Conservation (phyloP, 2,113 vertebrate genomes). For the Axis porcinus region DNA sequence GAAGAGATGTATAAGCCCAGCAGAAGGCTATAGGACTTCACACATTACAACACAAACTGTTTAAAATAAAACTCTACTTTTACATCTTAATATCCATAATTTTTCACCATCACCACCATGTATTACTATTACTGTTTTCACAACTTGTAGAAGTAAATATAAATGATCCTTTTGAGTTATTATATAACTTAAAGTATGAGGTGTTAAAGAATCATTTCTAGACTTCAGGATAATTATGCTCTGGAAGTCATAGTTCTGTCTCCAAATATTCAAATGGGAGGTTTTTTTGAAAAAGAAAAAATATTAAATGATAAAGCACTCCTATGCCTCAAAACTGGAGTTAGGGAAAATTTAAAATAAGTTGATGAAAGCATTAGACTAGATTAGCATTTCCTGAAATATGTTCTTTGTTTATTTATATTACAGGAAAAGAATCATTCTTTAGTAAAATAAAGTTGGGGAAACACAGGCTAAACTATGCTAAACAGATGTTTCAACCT, state of each 20-base stretch:
- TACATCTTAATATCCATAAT: not conserved
- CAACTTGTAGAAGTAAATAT: not conserved
- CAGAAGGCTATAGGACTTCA: not conserved
- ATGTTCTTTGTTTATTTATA: constrained; percentile 1
- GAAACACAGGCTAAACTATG: not conserved
- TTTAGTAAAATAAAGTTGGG: not conserved
- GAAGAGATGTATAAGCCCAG: not conserved
- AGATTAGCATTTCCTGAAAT: not conserved
- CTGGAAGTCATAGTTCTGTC: not conserved
- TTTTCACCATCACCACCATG: not conserved
- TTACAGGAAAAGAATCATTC: not conserved
- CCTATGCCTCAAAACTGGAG: not conserved
- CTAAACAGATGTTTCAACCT: not conserved
- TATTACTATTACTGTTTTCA: not conserved
- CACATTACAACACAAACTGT: not conserved
- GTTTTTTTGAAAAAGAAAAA: not conserved
- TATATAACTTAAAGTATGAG: not conserved
- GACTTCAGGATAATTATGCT: not conserved
- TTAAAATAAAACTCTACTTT: not conserved
- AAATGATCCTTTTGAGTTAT: not conserved
- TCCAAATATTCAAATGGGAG: not conserved
- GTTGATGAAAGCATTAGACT: not conserved
- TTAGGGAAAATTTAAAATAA: not conserved
- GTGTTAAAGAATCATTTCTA: not conserved
- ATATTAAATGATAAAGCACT: not conserved